A percentile compares a stretch with the other conserved stretches of the same genome.
Conservation (phyloP, 2,888 invertebrate genomes). For the Torymus auratus region DNA sequence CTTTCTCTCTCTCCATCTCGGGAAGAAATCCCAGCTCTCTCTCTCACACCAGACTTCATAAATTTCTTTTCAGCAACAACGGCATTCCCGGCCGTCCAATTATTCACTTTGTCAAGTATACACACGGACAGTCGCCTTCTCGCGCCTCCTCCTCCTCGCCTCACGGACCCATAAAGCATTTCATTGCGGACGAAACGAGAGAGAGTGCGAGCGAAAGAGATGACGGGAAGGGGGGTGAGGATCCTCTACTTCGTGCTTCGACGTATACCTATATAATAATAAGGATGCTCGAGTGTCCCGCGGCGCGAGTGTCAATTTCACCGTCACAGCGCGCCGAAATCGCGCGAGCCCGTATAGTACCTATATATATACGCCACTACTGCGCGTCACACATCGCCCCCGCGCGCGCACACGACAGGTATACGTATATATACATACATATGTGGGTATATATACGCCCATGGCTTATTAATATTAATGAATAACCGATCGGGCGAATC, state of each 20-base stretch:
- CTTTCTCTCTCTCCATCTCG: too few species aligned
- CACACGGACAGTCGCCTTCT: not conserved
- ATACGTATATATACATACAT: slow-evolving; percentile 3
- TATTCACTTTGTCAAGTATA: slow-evolving; percentile 37
- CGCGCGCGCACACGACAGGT: too few species aligned
- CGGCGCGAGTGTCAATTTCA: too few species aligned
- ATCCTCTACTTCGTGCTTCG: slow-evolving; percentile 21
- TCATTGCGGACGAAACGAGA: slow-evolving; percentile 25
- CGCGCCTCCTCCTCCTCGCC: not conserved
- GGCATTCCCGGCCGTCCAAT: slow-evolving; percentile 23
- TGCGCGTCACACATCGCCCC: too few species aligned
- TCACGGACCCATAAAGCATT: slow-evolving; percentile 41
- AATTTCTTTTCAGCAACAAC: not conserved
- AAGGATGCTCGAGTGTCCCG: too few species aligned
- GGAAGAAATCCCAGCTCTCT: too few species aligned
- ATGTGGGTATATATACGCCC: slow-evolving; percentile 71
- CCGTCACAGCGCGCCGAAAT: too few species aligned
- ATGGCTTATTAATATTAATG: slow-evolving; percentile 76
- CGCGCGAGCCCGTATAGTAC: too few species aligned
- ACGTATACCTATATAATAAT: too few species aligned
- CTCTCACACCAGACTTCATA: not conserved
- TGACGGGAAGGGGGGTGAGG: not conserved
- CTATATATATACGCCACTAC: too few species aligned
- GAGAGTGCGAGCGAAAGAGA: not conserved
- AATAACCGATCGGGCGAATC: slow-evolving; percentile 69